Evolutionary conservation across 2,888 invertebrate species (phyloP), one percentile per base, ranked within the genome.

Genomic region (Calephelis perditalis): DNA sequence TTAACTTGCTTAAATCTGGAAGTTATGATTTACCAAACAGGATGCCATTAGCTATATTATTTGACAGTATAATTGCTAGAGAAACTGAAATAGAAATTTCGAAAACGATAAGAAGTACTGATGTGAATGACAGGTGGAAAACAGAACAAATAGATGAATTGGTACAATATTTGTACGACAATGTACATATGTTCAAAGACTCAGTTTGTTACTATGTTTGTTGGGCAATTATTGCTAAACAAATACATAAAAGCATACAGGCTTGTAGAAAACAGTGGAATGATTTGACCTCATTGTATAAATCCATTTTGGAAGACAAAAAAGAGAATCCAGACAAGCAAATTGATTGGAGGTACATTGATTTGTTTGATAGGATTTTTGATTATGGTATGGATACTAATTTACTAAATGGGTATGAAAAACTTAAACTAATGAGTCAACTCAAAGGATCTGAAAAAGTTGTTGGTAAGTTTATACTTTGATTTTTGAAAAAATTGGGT

Each of bases 271-370:
- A 68, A 2, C 79, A 86, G 57, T 89, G 88, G 89, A 76, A 81
- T 1, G 81, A 81, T 7, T 69, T 88, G 0, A 75, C 79, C 1
- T 26, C 55, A 0, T 62, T 86, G 0, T 90, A 90, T 56, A 82
- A 79, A 57, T 72, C 75, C 2, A 80, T 86, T 58, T 71, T 89
- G 47, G 73, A 81, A 12, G 84, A 86, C 59, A 90, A 90, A 62
- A 86, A 83, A 63, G 86, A 89, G 57, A 75, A 87, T 67, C 76
- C 88, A 0, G 87, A 87, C 57, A 76, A 84, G 78, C 79, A 84
- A 65, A 85, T 90, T 7, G 82, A 86, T 66, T 90, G 90, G 90
- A 71, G 82, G 26, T 90, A 89, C 62, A 88, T 87, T 55, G 87
- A 90, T 10, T 63, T 84, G 54, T 89, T 90, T 75, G 90, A 90